Evolutionary conservation across 1,140 invertebrate genomes (phyloP).

Genomic region (Berghia stephanieae): DNA sequence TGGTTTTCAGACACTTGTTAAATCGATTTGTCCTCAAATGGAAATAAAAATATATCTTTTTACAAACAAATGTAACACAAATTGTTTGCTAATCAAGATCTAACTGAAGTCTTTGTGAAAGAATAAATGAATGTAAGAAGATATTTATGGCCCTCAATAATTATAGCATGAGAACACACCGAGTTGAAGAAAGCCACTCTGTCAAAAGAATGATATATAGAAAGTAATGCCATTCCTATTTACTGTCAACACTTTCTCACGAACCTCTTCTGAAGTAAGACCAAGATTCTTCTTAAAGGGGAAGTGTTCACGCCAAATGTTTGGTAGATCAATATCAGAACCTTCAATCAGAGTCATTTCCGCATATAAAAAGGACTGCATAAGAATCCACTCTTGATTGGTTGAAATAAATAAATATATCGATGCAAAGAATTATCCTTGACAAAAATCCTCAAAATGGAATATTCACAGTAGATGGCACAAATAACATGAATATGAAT

Average conservation of each 20-base stretch:
- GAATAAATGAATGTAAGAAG: not conserved
- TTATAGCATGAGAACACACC: not conserved
- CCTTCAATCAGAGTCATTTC: not conserved
- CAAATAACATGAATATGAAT: not conserved
- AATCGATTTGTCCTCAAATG: too few species aligned
- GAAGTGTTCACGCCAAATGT: not conserved
- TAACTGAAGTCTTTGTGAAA: too few species aligned
- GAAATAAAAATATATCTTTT: too few species aligned
- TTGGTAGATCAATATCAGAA: not conserved
- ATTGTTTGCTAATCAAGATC: too few species aligned
- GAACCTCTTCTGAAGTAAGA: conserved; percentile 28
- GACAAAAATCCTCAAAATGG: not conserved
- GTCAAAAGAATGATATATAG: not conserved
- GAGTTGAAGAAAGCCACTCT: not conserved
- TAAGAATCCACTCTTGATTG: not conserved
- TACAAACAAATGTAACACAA: too few species aligned
- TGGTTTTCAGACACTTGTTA: too few species aligned
- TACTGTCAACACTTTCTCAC: too few species aligned
- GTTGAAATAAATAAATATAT: not conserved
- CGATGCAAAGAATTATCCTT: not conserved
- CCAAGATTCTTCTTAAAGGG: conserved; percentile 19
- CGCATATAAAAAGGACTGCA: conserved; percentile 13
- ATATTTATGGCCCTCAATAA: not conserved
- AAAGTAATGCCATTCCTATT: not conserved
- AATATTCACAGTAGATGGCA: too few species aligned